Evolutionary conservation across 1,140 invertebrate species (phyloP), one percentile per base, ranked within the genome.

Genomic region (Drosophila subpulchrella): DNA sequence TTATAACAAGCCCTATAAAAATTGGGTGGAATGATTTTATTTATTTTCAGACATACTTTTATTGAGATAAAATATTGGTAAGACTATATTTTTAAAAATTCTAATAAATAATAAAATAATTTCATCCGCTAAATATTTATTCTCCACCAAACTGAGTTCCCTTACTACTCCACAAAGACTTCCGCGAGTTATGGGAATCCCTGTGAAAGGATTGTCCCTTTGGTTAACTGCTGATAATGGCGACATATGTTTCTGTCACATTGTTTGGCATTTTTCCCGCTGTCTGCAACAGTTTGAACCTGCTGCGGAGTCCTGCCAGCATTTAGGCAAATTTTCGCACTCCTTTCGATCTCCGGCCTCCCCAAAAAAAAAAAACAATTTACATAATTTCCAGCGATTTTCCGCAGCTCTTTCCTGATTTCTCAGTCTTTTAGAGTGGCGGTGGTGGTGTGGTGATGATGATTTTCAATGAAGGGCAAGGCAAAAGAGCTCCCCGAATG

Each of bases 291-390:
- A 81, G 63, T 71, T 78, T 85, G 81, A 65, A 58, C 72, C 73
- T 75, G 78, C 68, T 47, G 51, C 11, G 15, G 20, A 27, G 62
- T 78, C 50, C 66, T 55, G 46, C 75, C 62, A 72, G 77, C 84
- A 89, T 89, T 89, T 89, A 89, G 84, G 80, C 84, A 89, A 89
- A 89, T 89, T 89, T 89, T 78, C 80, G 68, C 81, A 73, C 83
- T 77, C 75, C 56, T 75, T 86, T 78, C 50, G 42, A 51, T 48
- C 36, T 58, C 42, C 13, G 36, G 12, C 17, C 57, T 50, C 63
- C 30, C 34, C 15, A n/a, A n/a, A 20, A 20, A 20, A 10, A 30
- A 73, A 75, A 67, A 77, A 81, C 73, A 84, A 89, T 89, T 89
- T 89, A 77, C 84, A 89, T 89, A 89, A 89, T 89, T 89, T 89